Percentiles rank a stretch among this genome's conserved stretches.
These are phyloP conservation scores for Heterocephalus glaber DNA, from an alignment of 2,113 vertebrate species.

Conservation along the genomic window DNA sequence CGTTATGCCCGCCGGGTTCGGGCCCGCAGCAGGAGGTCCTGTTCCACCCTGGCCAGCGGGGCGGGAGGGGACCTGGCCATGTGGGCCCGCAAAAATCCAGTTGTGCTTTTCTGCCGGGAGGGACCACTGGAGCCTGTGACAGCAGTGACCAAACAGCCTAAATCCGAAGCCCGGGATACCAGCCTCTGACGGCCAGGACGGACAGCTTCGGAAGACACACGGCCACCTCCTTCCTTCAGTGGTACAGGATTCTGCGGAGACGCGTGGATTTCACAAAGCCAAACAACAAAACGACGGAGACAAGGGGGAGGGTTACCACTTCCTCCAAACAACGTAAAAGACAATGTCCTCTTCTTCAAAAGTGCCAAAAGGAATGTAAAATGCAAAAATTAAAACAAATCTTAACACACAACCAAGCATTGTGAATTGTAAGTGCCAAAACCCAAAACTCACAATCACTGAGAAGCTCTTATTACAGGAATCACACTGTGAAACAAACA, in stretches of 20 bases:
- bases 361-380: constrained; percentile 60
- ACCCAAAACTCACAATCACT: constrained; percentile 42
- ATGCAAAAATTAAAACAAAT: constrained; percentile 62
- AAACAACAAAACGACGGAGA: constrained; percentile 6
- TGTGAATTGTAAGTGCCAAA: constrained; percentile 71
- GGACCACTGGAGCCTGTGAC: constrained; percentile 84
- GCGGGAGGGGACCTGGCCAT: constrained; percentile 87
- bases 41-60: constrained; percentile 86
- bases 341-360: constrained; percentile 30
- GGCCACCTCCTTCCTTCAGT: background rate
- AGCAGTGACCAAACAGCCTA: constrained; percentile 79
- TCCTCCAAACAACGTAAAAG: background rate
- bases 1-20: constrained; percentile 85
- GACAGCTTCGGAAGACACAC: background rate
- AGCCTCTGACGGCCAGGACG: constrained; percentile 84
- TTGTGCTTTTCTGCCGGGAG: constrained; percentile 93
- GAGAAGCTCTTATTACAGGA: constrained; percentile 63
- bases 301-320: background rate
- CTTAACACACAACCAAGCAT: constrained; percentile 34
- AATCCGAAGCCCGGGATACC: constrained; percentile 86
- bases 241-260: background rate
- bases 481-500: constrained; percentile 81
- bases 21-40: constrained; percentile 83
- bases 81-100: constrained; percentile 96
- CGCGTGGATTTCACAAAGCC: constrained; percentile 14